phyloP scores from a whole-genome alignment of 2,888 invertebrate species.

The Eristalis arbustorum region DNA sequence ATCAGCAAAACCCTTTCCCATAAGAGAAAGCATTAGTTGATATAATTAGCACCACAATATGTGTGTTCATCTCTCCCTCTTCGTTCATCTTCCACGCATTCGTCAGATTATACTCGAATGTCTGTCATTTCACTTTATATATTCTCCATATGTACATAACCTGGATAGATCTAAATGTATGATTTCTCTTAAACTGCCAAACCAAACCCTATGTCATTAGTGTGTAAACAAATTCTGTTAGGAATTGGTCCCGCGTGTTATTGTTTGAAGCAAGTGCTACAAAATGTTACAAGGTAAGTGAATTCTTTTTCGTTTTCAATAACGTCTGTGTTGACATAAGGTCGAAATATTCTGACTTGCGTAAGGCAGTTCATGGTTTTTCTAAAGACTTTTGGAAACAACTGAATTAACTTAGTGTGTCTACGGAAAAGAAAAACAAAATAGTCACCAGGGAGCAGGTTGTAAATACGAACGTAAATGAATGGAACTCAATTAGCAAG shows the following conservation, averaged over 20 bases:
- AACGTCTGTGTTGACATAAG: not conserved
- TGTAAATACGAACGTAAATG: not conserved
- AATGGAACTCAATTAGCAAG: too few species aligned
- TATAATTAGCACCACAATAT: conserved; percentile 45
- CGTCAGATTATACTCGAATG: not conserved
- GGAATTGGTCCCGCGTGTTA: not conserved
- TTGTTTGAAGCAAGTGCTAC: not conserved
- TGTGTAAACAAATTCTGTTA: not conserved
- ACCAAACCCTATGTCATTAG: not conserved
- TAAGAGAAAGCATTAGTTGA: conserved; percentile 48
- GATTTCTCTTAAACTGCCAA: conserved; percentile 17
- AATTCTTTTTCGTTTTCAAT: not conserved
- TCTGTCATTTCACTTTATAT: conserved; percentile 10
- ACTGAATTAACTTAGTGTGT: not conserved
- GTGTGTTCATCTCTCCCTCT: not conserved
- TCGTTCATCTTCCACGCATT: not conserved
- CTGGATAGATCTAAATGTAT: conserved; percentile 1
- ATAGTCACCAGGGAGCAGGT: not conserved
- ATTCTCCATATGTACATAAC: not conserved
- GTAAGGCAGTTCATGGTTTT: not conserved
- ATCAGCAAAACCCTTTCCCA: conserved; percentile 3
- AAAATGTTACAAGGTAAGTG: not conserved
- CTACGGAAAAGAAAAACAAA: not conserved
- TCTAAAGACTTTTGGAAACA: not conserved
- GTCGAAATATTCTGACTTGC: not conserved